These are phyloP conservation scores for Machimus atricapillus DNA, from an alignment of 2,888 invertebrate species.

Conservation along the genomic window DNA sequence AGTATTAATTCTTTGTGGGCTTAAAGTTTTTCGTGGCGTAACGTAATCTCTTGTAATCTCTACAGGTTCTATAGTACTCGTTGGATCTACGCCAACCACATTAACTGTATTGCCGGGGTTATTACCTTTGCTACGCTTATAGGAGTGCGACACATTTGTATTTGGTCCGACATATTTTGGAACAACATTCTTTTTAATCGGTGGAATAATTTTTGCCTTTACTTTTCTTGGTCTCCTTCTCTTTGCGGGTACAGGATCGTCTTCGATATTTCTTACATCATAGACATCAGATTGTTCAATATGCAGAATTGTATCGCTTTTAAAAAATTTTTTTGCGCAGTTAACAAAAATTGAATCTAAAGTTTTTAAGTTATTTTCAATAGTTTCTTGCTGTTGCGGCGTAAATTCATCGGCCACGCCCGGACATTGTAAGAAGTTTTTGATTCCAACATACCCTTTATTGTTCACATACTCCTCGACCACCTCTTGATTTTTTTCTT, in stretches of 20 bases:
- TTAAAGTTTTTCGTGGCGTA: not conserved
- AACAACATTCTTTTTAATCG: not conserved
- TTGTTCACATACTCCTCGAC: slow-evolving; percentile 21
- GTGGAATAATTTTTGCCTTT: not conserved
- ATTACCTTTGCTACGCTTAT: not conserved
- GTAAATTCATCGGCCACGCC: not conserved
- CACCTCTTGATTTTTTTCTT: not conserved
- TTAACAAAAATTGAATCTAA: not conserved
- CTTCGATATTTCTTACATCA: not conserved
- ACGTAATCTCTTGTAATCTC: not conserved
- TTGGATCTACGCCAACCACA: not conserved
- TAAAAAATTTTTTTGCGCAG: slow-evolving; percentile 2
- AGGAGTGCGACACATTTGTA: not conserved
- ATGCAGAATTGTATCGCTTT: not conserved
- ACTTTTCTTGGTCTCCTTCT: not conserved
- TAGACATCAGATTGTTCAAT: not conserved
- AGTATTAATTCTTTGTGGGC: not conserved
- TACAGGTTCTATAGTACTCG: not conserved
- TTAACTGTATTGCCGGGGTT: not conserved
- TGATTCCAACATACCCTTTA: slow-evolving; percentile 29
- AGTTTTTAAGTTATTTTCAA: not conserved
- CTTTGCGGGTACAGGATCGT: not conserved
- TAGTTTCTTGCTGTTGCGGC: not conserved
- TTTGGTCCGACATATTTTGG: not conserved
- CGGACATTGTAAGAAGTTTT: not conserved